Base-by-base conservation (phyloP, 2,113 vertebrate genomes). In the Erythrolamprus reginae region DNA sequence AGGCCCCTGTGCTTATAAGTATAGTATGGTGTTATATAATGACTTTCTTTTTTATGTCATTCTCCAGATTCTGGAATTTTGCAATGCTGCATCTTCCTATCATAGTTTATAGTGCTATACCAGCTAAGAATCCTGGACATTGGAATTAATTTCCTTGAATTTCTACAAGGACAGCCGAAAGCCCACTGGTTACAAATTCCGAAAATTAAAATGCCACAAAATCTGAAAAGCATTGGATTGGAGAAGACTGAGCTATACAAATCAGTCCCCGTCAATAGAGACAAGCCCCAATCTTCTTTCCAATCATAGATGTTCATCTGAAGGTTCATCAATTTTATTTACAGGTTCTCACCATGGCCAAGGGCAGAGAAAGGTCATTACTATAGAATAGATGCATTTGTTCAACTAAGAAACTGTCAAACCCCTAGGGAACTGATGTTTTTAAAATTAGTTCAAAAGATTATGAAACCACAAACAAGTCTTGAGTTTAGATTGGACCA, bases 401-500 rank as follows among this genome's bases (percentile, higher is more conserved):
- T 33, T 48, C 58, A 42, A 58, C 33, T 33, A 82, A 87, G 38
- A n/a, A 87, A 5, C 50, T 70, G 10, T 85, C 24, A 45, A 38
- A 19, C 45, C 45, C 33, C 8, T 10, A 51, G 51, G 33, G 38
- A 90, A 85, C 38, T 51, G 1, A 1, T 84, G 0, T 0, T 84
- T 87, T 88, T 28, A 26, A 87, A 89, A 45, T 83, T 82, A 55
- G 82, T 65, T 87, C n/a, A 85, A 19, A 84, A 19, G 82, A 89
- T 84, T 6, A 38, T n/a, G 90, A 89, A 0, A 1, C 58, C 84
- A 82, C 0, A 0, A 91, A 47, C 84, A 89, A 89, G 90, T 48
- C 70, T 92, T 91, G 0, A 2, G 84, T 89, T 84, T 91, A 84
- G 61, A 55, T 90, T 94, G 84, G 92, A 93, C 92, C 94, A 92